Evolutionary conservation across 1,140 invertebrate species (phyloP).

Genomic region (Proctacanthus coquilletti): DNA sequence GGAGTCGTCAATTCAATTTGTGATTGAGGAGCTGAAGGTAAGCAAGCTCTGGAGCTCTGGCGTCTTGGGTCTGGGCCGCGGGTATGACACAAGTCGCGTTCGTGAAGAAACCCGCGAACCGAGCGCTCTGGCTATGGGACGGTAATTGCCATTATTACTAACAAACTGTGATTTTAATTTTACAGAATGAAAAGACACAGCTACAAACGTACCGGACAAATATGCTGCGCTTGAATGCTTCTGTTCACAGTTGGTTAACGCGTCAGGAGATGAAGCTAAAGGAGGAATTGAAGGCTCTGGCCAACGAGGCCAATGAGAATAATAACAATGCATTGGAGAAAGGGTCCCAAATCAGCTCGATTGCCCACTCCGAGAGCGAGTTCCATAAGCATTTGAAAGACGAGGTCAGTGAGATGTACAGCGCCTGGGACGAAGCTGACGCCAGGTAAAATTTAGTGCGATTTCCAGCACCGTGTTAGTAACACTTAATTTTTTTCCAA

Average conservation of each 20-base stretch:
- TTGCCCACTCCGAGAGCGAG: slow-evolving; percentile 27
- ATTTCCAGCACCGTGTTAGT: background rate
- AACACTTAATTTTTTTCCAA: background rate
- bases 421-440: slow-evolving; percentile 59
- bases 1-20: slow-evolving; percentile 25
- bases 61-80: no score
- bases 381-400: slow-evolving; percentile 44
- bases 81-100: background rate
- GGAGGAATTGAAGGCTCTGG: slow-evolving; percentile 8
- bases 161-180: slow-evolving; percentile 11
- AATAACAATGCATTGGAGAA: slow-evolving; percentile 22
- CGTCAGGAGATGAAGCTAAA: slow-evolving; percentile 33
- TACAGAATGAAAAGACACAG: slow-evolving; percentile 45
- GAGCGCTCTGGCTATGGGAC: no score
- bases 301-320: slow-evolving; percentile 19
- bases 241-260: slow-evolving; percentile 53
- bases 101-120: no score
- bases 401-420: slow-evolving; percentile 55
- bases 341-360: slow-evolving; percentile 11
- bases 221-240: slow-evolving; percentile 55
- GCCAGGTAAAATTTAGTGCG: slow-evolving; percentile 46
- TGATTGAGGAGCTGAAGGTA: slow-evolving; percentile 26
- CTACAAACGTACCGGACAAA: slow-evolving; percentile 53
- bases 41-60: slow-evolving; percentile 4
- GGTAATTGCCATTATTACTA: no score